A percentile compares a stretch with the other conserved stretches of the same genome.
These are phyloP conservation scores for Riparia riparia DNA, from an alignment of 2,113 vertebrate genomes.

Conservation along the genomic window DNA sequence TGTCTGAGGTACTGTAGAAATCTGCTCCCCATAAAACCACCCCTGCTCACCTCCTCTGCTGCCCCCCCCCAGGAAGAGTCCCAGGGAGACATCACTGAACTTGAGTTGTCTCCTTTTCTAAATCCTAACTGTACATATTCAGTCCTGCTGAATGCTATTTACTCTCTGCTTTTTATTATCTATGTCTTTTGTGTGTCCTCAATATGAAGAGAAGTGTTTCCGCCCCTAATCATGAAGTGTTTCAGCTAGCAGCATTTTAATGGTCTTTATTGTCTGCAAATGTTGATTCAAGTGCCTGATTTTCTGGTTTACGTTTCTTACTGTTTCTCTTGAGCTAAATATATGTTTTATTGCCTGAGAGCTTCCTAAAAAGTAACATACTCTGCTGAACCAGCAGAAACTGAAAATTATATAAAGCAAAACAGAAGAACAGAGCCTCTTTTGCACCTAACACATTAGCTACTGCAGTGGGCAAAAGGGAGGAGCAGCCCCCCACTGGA, in stretches of 20 bases:
- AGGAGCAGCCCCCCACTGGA: background rate
- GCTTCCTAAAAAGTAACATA: background rate
- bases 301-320: background rate
- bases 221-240: background rate
- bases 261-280: background rate
- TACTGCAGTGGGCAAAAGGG: background rate
- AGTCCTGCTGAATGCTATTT: background rate
- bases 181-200: background rate
- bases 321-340: background rate
- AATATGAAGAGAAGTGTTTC: background rate
- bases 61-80: background rate
- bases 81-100: background rate
- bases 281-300: background rate
- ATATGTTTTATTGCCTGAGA: background rate
- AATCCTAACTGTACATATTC: background rate
- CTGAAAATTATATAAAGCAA: background rate
- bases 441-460: background rate
- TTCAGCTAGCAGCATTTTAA: background rate
- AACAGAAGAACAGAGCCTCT: background rate
- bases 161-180: background rate
- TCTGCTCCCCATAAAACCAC: background rate
- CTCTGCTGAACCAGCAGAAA: background rate
- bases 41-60: background rate
- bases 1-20: slow-evolving; percentile 62
- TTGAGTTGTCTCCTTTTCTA: background rate